Evolutionary conservation across 2,888 invertebrate genomes (phyloP), one percentile per base, ranked within the genome.

Genomic region (Tetragonula carbonaria): DNA sequence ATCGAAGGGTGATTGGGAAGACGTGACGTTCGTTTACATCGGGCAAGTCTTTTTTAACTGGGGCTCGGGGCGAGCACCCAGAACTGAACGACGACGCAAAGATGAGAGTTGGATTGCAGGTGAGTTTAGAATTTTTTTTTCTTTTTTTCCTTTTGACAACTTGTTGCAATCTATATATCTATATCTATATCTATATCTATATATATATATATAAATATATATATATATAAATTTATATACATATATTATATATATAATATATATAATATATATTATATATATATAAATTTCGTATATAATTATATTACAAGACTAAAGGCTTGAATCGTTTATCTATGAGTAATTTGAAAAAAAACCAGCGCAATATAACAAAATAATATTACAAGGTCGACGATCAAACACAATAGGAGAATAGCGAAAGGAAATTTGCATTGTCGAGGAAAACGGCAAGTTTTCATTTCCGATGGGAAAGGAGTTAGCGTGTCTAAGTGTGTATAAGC

Each of bases 21-120:
- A n/a, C 13, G 45, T 57, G n/a, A 66, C 3, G 18, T 59, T 38
- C 65, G 28, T 28, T 75, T 6, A 45, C 55, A 38, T 5, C 57
- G 23, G 53, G 55, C 2, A 66, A 55, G 28, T 21, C 50, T 45
- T 33, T n/a, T n/a, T 67, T 16, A 13, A 23, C 51, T 55, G 62
- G 18, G n/a, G 28, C 21, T 38, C 45, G 8, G 28, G 28, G 28
- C 33, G 53, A 21, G 16, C 13, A 74, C 14, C 38, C 53, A 59
- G 21, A n/a, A 28, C 28, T 28, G 28, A 28, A 28, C 28, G 28
- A 28, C 28, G 28, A 28, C 18, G 73, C 74, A 90, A 84, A 28
- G 74, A 90, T 90, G 87, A 87, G 77, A 77, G 80, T 78, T 21
- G 84, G 74, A 62, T n/a, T 90, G 66, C 85, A 81, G 88, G 90